These are phyloP conservation scores for Didymodactylos carnosus DNA, from an alignment of 2,888 invertebrate species.

Conservation along the genomic window DNA sequence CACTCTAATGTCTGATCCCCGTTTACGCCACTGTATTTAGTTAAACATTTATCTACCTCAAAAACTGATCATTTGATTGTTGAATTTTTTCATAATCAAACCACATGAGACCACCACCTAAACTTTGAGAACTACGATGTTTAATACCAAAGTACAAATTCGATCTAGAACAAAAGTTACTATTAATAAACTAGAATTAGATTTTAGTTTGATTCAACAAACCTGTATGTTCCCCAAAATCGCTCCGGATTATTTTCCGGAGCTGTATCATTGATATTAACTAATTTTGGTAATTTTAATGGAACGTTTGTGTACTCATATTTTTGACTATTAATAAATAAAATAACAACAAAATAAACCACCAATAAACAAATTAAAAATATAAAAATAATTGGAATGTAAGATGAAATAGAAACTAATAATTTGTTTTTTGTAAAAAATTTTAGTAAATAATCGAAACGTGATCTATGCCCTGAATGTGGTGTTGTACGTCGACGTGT, in stretches of 20 bases:
- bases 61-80: slow-evolving; percentile 38
- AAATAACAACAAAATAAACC: neutral
- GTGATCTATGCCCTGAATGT: neutral
- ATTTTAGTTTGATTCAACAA: neutral
- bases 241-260: slow-evolving; percentile 46
- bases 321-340: too few relatives aligned
- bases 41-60: neutral
- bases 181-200: neutral
- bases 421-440: neutral
- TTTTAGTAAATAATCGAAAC: too few relatives aligned
- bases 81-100: slow-evolving; percentile 49
- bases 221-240: slow-evolving; percentile 72
- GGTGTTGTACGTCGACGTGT: neutral
- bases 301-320: neutral
- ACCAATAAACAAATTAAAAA: neutral
- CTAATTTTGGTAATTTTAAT: slow-evolving; percentile 32
- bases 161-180: slow-evolving; percentile 18
- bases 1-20: slow-evolving; percentile 15
- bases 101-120: slow-evolving; percentile 90
- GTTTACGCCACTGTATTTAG: neutral
- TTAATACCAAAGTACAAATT: slow-evolving; percentile 44
- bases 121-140: slow-evolving; percentile 64
- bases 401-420: neutral
- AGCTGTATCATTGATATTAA: slow-evolving; percentile 48
- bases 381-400: neutral